Base-by-base conservation (phyloP, 2,113 vertebrate genomes). In the Protomyctophum bolini region DNA sequence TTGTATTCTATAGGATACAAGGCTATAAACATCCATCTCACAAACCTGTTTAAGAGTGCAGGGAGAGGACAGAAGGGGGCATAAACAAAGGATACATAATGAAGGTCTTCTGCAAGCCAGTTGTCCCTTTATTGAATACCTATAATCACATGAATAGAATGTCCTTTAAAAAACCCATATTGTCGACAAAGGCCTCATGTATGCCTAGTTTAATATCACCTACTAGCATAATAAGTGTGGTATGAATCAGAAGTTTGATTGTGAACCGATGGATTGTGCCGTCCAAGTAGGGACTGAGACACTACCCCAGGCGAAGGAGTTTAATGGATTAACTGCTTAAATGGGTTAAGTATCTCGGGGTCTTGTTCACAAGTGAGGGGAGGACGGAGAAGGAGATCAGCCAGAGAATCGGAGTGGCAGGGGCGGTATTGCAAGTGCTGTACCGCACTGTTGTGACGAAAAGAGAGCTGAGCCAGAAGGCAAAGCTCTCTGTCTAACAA, bases 161-260 rank as follows among this genome's bases (percentile, higher is more conserved):
- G 6, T 11, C n/a, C 10, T 58, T 50, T 50, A 50, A 50, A 58
- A 58, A 29, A 33, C 15, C n/a, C 8, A 1, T 8, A 68, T 48
- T 12, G 60, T 52, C 0, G 8, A 58, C 70, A n/a, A 75, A 51
- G 54, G 52, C 62, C 4, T 21, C 14, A 8, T 58, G n/a, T 48
- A 72, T 48, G 60, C 63, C 77, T 77, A 75, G 79, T 75, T 73
- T 66, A 79, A 72, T 68, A 81, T 72, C 57, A 73, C 61, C 33
- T 65, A 51, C 52, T 21, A 65, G 21, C 70, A 69, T 64, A 33
- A 70, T 3, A 56, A 62, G 68, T 75, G 63, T 12, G 21, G 21
- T 21, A 21, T 6, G 33, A 10, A 79, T 50, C 21, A 7, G 29
- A 29, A 58, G 21, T 74, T 60, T 41, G 33, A 4, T 41, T 41